Percentiles rank a stretch among this genome's conserved stretches.
These are phyloP conservation scores for Alligator mississippiensis DNA, from an alignment of 2,113 vertebrate genomes.

Conservation along the genomic window DNA sequence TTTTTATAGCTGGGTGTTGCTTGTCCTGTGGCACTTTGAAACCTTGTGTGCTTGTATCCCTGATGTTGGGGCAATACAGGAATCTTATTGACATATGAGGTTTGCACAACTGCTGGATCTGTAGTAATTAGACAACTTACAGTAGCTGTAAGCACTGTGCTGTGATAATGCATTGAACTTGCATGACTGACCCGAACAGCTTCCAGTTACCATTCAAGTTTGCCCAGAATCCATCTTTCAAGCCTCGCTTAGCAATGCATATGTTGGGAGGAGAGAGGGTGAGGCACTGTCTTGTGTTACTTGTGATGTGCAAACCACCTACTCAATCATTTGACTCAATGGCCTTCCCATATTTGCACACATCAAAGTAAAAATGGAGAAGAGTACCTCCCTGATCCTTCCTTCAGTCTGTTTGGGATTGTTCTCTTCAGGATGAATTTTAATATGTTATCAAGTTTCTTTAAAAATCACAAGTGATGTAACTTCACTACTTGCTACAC, in stretches of 20 bases:
- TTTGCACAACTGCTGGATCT: conserved; percentile 38
- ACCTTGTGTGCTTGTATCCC: conserved; percentile 17
- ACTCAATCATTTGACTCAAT: neutral
- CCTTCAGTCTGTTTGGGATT: neutral
- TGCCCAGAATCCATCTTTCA: neutral
- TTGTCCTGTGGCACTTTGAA: conserved; percentile 15
- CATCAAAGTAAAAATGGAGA: neutral
- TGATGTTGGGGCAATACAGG: conserved; percentile 38
- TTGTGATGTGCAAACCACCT: fast-evolving
- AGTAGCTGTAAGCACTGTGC: neutral
- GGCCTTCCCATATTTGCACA: neutral
- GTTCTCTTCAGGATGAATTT: fast-evolving
- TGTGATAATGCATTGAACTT: neutral
- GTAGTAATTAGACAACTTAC: neutral
- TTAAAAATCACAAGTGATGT: neutral
- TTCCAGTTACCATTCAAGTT: neutral
- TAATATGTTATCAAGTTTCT: neutral
- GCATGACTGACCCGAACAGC: neutral
- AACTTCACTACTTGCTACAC: neutral
- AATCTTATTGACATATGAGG: conserved; percentile 32
- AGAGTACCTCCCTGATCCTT: neutral
- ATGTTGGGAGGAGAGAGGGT: neutral
- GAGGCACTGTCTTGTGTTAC: neutral
- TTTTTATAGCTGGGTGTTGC: conserved; percentile 4
- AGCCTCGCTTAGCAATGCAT: neutral